Evolutionary conservation across 1,140 invertebrate species (phyloP).

Genomic region (Vanessa tameamea): DNA sequence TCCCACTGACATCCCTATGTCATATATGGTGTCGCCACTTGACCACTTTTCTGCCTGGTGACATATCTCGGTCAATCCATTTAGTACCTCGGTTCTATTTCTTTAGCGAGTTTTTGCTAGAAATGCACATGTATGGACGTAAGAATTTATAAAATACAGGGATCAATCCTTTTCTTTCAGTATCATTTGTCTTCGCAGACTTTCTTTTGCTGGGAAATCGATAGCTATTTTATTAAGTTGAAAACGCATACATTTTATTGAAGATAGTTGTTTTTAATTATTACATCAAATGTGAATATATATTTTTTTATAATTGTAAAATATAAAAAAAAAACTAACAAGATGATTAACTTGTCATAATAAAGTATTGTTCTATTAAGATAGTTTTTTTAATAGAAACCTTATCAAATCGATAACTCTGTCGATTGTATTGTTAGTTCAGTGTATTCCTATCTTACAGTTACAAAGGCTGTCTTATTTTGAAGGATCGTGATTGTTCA

Average conservation of each 20-base stretch:
- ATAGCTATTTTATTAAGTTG: slow-evolving; percentile 17
- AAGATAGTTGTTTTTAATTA: background rate
- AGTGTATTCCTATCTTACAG: slow-evolving; percentile 10
- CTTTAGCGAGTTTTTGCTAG: slow-evolving; percentile 19
- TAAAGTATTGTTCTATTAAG: slow-evolving; percentile 11
- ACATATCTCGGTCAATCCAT: slow-evolving; percentile 43
- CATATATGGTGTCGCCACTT: slow-evolving; percentile 41
- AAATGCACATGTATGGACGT: slow-evolving; percentile 10
- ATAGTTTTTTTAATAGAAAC: slow-evolving; percentile 17
- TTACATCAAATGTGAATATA: background rate
- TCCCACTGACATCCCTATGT: slow-evolving; percentile 42
- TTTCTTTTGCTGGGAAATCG: slow-evolving; percentile 31
- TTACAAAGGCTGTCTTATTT: slow-evolving; percentile 32
- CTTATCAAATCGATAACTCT: slow-evolving; percentile 17
- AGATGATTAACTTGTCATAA: slow-evolving; percentile 21
- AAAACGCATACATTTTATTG: slow-evolving; percentile 10
- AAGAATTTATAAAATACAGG: slow-evolving; percentile 24
- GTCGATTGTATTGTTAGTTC: slow-evolving; percentile 27
- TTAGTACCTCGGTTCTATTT: slow-evolving; percentile 24
- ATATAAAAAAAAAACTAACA: background rate
- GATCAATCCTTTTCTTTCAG: slow-evolving; percentile 18
- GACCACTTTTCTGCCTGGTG: slow-evolving; percentile 18
- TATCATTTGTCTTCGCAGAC: slow-evolving; percentile 13
- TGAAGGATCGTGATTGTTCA: slow-evolving; percentile 52
- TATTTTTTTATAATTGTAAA: background rate